Evolutionary conservation across 2,113 vertebrate species (phyloP), one percentile per base, ranked within the genome.

Genomic region (Empidonax alnorum): DNA sequence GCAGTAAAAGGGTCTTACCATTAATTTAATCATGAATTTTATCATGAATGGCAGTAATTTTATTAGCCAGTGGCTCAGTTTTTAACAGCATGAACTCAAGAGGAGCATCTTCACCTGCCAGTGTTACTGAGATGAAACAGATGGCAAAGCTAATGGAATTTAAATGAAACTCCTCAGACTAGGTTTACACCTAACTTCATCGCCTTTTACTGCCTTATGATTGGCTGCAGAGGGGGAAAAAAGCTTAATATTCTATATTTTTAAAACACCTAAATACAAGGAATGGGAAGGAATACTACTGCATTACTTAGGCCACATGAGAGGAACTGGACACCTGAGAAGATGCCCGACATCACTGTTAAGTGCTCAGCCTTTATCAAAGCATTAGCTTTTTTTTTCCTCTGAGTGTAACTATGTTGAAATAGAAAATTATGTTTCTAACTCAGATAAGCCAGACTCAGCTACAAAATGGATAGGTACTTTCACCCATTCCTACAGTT

Each of bases 141-240:
- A 89, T 95, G 91, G 91, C 44, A 92, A 91, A 93, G 27, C 35
- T 87, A 87, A 93, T 72, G 37, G 75, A 92, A 90, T 27, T 82
- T 71, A 94, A 94, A 93, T 89, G 77, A 87, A 63, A 93, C 52
- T 58, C 68, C 69, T 93, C 73, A 85, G 50, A 47, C 72, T 49
- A 66, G 56, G 37, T 74, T 94, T 91, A 82, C 31, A 83, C 47
- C 39, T 42, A 85, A 53, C 58, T 87, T 23, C 46, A 68, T 79
- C 62, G 74, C 39, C n/a, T 82, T 82, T 72, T 63, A 50, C 25
- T 65, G 33, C 47, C 31, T 72, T 61, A 16, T 1, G 13, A 87
- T 8, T 79, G 87, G 52, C 61, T 89, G 16, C 14, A 89, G 52
- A 55, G 5, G 8, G 15, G 12, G 5, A 6, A 73, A 58, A 37